A percentile compares a stretch with the other conserved stretches of the same genome.
Conservation (phyloP, 2,113 vertebrate genomes). For the Cottus gobio region DNA sequence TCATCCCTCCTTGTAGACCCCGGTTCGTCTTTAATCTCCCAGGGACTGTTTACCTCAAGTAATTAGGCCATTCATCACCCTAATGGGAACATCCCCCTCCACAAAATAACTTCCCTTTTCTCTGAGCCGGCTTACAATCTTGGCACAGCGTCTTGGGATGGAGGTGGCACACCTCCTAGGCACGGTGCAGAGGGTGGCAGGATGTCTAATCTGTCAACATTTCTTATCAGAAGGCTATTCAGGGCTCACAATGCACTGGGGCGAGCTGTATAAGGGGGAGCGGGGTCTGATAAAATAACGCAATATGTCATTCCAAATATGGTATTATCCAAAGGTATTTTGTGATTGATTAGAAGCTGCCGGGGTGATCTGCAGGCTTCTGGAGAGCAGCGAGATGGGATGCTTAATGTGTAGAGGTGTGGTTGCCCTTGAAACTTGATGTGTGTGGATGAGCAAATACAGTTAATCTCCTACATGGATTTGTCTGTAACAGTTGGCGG, state of each 20-base stretch:
- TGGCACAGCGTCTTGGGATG: slow-evolving; percentile 51
- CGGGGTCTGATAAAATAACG: slow-evolving; percentile 10
- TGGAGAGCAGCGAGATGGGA: not conserved
- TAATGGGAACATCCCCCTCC: slow-evolving; percentile 79
- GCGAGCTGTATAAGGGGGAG: slow-evolving; percentile 8
- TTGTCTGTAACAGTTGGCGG: not conserved
- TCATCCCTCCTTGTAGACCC: slow-evolving; percentile 65
- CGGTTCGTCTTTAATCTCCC: slow-evolving; percentile 73
- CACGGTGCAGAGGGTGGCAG: slow-evolving; percentile 42
- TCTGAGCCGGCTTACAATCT: slow-evolving; percentile 57
- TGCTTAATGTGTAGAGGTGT: not conserved
- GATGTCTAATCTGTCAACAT: slow-evolving; percentile 69
- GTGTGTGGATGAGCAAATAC: not conserved
- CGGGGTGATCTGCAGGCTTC: slow-evolving; percentile 11
- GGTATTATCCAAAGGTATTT: not conserved
- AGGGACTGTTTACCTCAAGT: slow-evolving; percentile 77
- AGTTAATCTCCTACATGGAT: not conserved
- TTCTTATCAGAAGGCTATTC: slow-evolving; percentile 49
- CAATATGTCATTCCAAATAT: slow-evolving; percentile 13
- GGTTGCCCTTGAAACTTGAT: slow-evolving; percentile 18
- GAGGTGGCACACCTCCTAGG: slow-evolving; percentile 51
- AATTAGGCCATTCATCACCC: slow-evolving; percentile 83
- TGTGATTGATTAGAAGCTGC: slow-evolving; percentile 27
- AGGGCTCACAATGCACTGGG: slow-evolving; percentile 33
- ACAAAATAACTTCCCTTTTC: slow-evolving; percentile 72